Conservation (phyloP, 2,113 vertebrate species). For the Echinops telfairi region DNA sequence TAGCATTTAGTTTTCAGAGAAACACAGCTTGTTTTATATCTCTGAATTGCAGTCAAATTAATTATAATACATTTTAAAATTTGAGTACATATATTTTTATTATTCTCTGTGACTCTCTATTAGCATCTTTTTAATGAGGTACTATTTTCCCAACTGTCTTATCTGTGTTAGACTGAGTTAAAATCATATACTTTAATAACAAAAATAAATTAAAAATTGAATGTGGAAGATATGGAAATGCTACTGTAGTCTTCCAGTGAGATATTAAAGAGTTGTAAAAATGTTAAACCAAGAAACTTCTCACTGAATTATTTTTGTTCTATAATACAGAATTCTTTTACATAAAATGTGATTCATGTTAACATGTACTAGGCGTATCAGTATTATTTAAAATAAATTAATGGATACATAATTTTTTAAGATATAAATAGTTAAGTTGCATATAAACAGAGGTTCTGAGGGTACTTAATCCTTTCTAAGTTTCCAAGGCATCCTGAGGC, state of each 20-base stretch:
- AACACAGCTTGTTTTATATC: not conserved
- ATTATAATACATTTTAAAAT: not conserved
- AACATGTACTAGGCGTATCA: not conserved
- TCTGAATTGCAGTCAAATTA: not conserved
- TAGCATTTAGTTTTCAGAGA: not conserved
- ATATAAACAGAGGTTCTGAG: not conserved
- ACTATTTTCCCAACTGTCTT: not conserved
- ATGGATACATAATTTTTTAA: not conserved
- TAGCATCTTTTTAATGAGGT: not conserved
- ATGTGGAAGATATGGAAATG: not conserved
- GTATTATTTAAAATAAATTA: not conserved
- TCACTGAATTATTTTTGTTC: slow-evolving; percentile 9
- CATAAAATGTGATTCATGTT: not conserved
- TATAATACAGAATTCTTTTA: not conserved
- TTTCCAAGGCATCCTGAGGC: not conserved
- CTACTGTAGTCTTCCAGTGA: not conserved
- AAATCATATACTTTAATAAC: not conserved
- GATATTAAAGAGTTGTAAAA: not conserved
- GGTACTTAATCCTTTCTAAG: slow-evolving; percentile 16
- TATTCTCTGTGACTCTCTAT: not conserved
- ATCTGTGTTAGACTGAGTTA: not conserved
- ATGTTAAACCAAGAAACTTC: not conserved
- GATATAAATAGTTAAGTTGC: not conserved
- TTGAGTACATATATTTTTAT: not conserved
- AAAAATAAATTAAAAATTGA: not conserved